Percentiles rank a stretch among this genome's conserved stretches.
Evolutionary conservation across 2,888 invertebrate genomes (phyloP).

Genomic region (Baccha elongata): DNA sequence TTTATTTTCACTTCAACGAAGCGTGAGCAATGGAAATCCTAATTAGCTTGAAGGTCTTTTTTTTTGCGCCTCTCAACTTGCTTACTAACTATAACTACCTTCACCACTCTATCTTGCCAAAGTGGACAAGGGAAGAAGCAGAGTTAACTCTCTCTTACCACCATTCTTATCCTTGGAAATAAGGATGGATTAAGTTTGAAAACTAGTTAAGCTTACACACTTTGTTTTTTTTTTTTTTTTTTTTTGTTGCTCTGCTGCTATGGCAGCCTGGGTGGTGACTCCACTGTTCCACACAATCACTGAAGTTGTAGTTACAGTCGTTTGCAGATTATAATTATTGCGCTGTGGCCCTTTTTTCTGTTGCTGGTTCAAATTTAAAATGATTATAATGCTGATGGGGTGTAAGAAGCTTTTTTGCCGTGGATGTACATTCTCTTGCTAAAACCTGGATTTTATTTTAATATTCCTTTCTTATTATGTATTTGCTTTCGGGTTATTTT

Average conservation of each 20-base stretch:
- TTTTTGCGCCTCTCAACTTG: constrained; percentile 18
- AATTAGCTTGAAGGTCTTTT: constrained; percentile 62
- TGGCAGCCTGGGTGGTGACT: constrained; percentile 33
- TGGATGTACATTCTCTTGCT: constrained; percentile 46
- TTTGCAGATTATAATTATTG: constrained; percentile 74
- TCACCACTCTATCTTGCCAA: not conserved
- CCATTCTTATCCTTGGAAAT: constrained; percentile 31
- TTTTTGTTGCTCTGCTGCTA: not conserved
- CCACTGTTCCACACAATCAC: constrained; percentile 50
- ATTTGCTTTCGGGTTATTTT: constrained; percentile 12
- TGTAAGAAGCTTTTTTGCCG: constrained; percentile 71
- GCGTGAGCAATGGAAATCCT: constrained; percentile 72
- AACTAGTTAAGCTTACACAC: constrained; percentile 72
- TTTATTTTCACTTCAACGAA: constrained; percentile 68
- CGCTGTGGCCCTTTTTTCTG: constrained; percentile 45
- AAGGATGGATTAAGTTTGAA: constrained; percentile 66
- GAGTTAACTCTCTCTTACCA: not conserved
- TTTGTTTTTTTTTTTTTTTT: constrained; percentile 16
- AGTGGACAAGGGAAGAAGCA: constrained; percentile 8
- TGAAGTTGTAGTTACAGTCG: constrained; percentile 64
- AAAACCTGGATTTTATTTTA: not conserved
- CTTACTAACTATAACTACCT: not conserved
- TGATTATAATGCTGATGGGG: constrained; percentile 46
- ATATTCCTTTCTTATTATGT: constrained; percentile 16
- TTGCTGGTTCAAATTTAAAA: constrained; percentile 41